A percentile compares a stretch with the other conserved stretches of the same genome.
These are phyloP conservation scores for Eulemur macaco DNA, from an alignment of 2,113 vertebrate species.

Conservation along the genomic window DNA sequence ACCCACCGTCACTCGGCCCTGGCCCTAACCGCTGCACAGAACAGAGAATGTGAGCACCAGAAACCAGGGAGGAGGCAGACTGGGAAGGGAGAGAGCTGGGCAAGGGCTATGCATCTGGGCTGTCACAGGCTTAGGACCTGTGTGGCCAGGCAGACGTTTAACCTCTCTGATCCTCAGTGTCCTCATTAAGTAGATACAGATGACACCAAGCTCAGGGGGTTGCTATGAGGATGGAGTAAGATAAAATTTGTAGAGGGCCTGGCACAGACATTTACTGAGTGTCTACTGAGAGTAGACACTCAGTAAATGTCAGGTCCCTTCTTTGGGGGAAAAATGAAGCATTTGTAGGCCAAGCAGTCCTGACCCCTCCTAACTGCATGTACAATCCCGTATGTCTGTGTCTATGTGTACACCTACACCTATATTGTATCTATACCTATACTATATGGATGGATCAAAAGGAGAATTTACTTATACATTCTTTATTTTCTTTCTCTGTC, in stretches of 20 bases:
- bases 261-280: background rate
- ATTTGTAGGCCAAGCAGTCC: background rate
- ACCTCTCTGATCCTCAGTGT: background rate
- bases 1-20: rapidly evolving
- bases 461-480: background rate
- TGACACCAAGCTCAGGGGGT: background rate
- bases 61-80: background rate
- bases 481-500: conserved; percentile 13
- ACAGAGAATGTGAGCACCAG: rapidly evolving
- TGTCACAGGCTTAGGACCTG: rapidly evolving
- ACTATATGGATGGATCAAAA: background rate
- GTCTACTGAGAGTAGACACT: background rate
- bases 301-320: background rate
- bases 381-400: rapidly evolving
- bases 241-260: background rate
- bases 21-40: rapidly evolving
- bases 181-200: rapidly evolving
- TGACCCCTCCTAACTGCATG: rapidly evolving
- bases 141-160: background rate
- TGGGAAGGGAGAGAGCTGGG: rapidly evolving
- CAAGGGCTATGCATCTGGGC: rapidly evolving
- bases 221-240: background rate
- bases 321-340: background rate
- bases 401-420: too few relatives aligned
- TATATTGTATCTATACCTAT: rapidly evolving